Conservation (phyloP, 1,140 invertebrate genomes). For the Harlomillsia oculata region DNA sequence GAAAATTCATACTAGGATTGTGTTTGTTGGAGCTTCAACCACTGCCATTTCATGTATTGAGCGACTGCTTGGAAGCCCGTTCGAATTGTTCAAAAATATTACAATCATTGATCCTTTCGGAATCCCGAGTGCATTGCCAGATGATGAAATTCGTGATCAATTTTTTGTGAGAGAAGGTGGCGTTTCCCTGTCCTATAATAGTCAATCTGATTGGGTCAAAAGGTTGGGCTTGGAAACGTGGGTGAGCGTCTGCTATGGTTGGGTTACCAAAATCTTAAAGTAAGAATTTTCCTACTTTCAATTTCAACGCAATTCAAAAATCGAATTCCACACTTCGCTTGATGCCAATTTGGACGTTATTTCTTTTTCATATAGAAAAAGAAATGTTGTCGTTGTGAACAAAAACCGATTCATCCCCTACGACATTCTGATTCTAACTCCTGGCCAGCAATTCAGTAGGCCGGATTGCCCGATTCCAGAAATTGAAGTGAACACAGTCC, state of each 20-base stretch:
- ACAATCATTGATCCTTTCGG: conserved; percentile 57
- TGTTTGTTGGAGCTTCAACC: conserved; percentile 62
- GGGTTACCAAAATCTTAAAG: conserved; percentile 37
- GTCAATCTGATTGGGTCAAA: conserved; percentile 17
- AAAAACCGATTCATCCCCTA: conserved; percentile 47
- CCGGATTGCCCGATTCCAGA: conserved; percentile 24
- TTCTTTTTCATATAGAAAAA: conserved; percentile 43
- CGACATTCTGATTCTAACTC: conserved; percentile 51
- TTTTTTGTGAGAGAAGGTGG: conserved; percentile 44
- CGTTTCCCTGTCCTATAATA: conserved; percentile 37
- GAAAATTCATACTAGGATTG: conserved; percentile 53
- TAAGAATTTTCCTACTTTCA: background rate
- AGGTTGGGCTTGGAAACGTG: conserved; percentile 44
- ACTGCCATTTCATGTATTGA: conserved; percentile 59
- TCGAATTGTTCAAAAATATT: conserved; percentile 48
- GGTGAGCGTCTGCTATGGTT: conserved; percentile 48
- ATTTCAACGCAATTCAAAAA: background rate
- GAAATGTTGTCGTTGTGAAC: conserved; percentile 49
- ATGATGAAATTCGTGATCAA: conserved; percentile 39
- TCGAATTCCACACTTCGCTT: background rate
- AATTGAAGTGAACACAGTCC: too few relatives aligned
- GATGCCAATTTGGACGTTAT: too few relatives aligned
- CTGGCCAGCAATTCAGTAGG: conserved; percentile 48
- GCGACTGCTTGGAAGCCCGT: conserved; percentile 46
- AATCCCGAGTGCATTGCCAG: conserved; percentile 46